These are phyloP conservation scores for Toxostoma redivivum DNA, from an alignment of 2,113 vertebrate genomes.

Conservation along the genomic window DNA sequence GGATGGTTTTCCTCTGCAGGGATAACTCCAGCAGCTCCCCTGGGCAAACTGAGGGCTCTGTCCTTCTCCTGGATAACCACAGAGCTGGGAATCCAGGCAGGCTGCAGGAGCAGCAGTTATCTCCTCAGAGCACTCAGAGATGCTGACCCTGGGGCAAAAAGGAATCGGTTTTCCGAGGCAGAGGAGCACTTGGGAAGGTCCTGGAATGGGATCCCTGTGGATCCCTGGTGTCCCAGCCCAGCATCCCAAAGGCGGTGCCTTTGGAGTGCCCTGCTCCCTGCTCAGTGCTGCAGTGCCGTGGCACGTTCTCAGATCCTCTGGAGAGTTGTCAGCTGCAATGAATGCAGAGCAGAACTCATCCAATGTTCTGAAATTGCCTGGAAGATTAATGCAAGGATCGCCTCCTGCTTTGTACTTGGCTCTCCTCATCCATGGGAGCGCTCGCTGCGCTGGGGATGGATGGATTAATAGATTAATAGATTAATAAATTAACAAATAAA, in stretches of 20 bases:
- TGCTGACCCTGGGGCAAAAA: background rate
- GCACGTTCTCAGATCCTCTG: background rate
- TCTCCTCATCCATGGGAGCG: background rate
- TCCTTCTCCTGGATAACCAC: fast-evolving
- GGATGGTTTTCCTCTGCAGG: background rate
- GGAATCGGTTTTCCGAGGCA: background rate
- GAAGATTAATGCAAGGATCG: background rate
- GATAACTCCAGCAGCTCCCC: background rate
- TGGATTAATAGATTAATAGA: background rate
- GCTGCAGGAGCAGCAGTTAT: background rate
- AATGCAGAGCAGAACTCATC: background rate
- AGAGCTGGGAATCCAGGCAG: background rate
- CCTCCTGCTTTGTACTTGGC: background rate
- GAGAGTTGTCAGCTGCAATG: background rate
- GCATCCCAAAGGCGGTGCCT: background rate
- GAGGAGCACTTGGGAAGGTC: background rate
- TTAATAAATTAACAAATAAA: background rate
- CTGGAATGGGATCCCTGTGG: background rate
- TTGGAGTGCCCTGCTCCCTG: background rate
- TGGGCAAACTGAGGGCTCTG: background rate
- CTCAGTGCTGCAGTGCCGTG: background rate
- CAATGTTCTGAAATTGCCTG: background rate
- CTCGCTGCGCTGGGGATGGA: background rate
- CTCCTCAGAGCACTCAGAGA: background rate
- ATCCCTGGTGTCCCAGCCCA: background rate